phyloP scores from a whole-genome alignment of 2,797 vertebrate genomes.

The Acipenser transmontanus region DNA sequence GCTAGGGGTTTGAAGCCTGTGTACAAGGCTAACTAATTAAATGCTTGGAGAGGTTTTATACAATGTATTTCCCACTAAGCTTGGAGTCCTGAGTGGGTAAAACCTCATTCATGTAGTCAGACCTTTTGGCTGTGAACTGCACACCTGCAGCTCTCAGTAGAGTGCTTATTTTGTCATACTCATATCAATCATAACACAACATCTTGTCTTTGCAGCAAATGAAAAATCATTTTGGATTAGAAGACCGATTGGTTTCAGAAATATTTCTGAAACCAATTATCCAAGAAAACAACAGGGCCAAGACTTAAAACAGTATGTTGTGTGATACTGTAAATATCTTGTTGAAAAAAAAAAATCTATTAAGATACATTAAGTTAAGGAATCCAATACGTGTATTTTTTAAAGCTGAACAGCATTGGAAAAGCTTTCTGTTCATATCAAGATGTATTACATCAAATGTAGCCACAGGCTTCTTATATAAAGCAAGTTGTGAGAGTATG shows the following conservation, averaged over 20 bases:
- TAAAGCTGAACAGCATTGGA: too few relatives aligned
- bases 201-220: constrained; percentile 10
- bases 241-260: neutral
- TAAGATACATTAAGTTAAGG: too few relatives aligned
- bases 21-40: too few relatives aligned
- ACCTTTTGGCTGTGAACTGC: neutral
- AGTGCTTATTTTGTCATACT: constrained; percentile 4
- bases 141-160: constrained; percentile 8
- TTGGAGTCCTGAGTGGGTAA: neutral
- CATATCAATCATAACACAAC: constrained; percentile 11
- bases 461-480: too few relatives aligned
- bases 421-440: too few relatives aligned
- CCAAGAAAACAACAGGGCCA: too few relatives aligned
- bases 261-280: too few relatives aligned
- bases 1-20: too few relatives aligned
- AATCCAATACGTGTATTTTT: too few relatives aligned
- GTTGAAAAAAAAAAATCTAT: neutral
- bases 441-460: too few relatives aligned
- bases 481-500: too few relatives aligned
- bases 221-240: neutral
- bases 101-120: neutral
- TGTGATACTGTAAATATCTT: neutral
- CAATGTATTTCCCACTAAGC: neutral
- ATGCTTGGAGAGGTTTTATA: neutral
- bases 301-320: neutral